phyloP scores from a whole-genome alignment of 2,797 vertebrate genomes.

The Caiman crocodilus region DNA sequence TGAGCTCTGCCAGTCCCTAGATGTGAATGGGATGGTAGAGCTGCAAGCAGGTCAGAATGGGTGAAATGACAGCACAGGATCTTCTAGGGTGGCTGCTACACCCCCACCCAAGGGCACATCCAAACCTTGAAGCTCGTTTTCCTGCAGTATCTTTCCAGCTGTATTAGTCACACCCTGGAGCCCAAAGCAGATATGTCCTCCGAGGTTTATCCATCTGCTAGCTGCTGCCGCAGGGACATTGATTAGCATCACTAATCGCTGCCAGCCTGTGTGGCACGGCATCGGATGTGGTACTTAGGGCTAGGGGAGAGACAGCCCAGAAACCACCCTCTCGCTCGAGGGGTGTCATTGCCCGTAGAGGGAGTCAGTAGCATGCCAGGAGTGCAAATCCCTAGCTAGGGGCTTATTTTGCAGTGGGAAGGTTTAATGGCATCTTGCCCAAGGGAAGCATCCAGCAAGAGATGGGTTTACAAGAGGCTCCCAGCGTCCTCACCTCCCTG shows the following conservation, averaged over 20 bases:
- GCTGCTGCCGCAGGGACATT: not conserved
- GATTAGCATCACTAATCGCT: fast-evolving
- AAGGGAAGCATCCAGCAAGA: fast-evolving
- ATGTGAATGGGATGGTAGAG: not conserved
- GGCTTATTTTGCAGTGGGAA: not conserved
- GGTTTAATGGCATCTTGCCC: not conserved
- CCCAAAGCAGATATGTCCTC: not conserved
- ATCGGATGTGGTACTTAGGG: fast-evolving
- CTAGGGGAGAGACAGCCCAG: not conserved
- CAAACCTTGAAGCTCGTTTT: not conserved
- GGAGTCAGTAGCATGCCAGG: not conserved
- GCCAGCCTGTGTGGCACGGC: fast-evolving
- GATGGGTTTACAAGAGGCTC: not conserved
- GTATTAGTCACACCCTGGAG: not conserved
- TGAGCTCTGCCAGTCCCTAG: not conserved
- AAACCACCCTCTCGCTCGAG: fast-evolving
- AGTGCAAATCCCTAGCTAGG: not conserved
- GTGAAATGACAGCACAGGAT: not conserved
- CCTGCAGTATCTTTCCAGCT: not conserved
- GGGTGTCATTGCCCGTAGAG: fast-evolving
- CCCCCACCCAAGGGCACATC: not conserved
- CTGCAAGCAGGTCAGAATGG: not conserved
- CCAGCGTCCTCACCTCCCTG: not conserved
- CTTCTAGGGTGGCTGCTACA: not conserved
- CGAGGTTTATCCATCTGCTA: fast-evolving